phyloP scores from a whole-genome alignment of 1,140 invertebrate species.

The Lordiphosa stackelbergi region DNA sequence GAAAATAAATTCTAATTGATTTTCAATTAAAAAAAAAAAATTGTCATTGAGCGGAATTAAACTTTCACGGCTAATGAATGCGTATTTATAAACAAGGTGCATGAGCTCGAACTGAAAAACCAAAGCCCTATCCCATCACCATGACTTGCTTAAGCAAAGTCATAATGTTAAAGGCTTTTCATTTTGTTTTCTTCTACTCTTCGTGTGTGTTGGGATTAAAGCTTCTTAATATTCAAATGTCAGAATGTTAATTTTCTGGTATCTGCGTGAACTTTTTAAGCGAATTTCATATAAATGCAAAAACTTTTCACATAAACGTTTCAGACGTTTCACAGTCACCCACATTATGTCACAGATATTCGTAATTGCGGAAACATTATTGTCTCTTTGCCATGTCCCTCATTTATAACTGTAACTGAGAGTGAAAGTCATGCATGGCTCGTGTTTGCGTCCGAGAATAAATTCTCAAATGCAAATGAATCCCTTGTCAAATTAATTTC shows the following conservation, averaged over 20 bases:
- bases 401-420: constrained; percentile 10
- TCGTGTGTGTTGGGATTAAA: not conserved
- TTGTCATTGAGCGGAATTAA: not conserved
- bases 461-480: constrained; percentile 53
- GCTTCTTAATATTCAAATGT: constrained; percentile 26
- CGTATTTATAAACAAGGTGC: not conserved
- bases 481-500: constrained; percentile 41
- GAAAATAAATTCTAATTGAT: constrained; percentile 1
- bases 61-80: no score
- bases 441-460: constrained; percentile 27
- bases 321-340: constrained; percentile 15
- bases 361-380: constrained; percentile 52
- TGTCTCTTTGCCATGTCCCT: constrained; percentile 32
- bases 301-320: constrained; percentile 59
- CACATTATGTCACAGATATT: constrained; percentile 24
- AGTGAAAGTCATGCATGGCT: constrained; percentile 29
- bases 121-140: constrained; percentile 1
- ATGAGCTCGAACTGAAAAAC: not conserved
- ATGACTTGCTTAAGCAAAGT: constrained; percentile 6
- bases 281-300: constrained; percentile 47
- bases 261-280: constrained; percentile 51
- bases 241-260: constrained; percentile 49
- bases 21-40: constrained; percentile 5
- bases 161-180: constrained; percentile 12
- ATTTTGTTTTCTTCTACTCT: constrained; percentile 5